Conservation (phyloP, 2,113 vertebrate genomes). For the Labeo catla region DNA sequence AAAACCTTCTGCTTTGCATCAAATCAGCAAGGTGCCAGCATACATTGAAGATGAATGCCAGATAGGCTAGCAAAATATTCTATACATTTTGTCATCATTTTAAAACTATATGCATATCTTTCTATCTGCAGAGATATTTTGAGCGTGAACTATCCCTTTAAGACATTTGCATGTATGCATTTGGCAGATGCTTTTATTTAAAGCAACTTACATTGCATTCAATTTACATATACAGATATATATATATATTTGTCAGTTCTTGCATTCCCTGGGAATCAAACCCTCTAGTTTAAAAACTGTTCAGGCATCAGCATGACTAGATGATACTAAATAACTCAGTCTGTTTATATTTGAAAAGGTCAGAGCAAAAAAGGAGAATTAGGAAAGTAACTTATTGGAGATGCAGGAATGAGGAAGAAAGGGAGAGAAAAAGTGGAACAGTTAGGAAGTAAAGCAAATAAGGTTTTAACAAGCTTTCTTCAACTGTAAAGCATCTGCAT, state of each 20-base stretch:
- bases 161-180: not conserved
- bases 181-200: not conserved
- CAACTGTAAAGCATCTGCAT: slow-evolving; percentile 66
- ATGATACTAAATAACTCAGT: not conserved
- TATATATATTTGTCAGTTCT: not conserved
- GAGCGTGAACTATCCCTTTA: not conserved
- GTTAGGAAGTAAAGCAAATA: slow-evolving; percentile 59
- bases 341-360: not conserved
- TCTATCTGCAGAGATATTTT: not conserved
- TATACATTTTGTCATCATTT: not conserved
- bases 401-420: slow-evolving; percentile 24
- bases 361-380: not conserved
- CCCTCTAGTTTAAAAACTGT: not conserved
- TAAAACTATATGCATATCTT: not conserved
- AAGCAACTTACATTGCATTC: not conserved
- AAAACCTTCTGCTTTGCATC: slow-evolving; percentile 14
- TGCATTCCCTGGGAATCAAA: not conserved
- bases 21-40: slow-evolving; percentile 7
- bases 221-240: not conserved
- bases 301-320: not conserved
- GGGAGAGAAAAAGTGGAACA: not conserved
- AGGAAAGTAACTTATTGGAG: not conserved
- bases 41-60: not conserved
- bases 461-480: slow-evolving; percentile 66
- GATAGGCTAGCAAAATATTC: not conserved